Conservation (phyloP, 1,140 invertebrate genomes). For the Portunus trituberculatus region DNA sequence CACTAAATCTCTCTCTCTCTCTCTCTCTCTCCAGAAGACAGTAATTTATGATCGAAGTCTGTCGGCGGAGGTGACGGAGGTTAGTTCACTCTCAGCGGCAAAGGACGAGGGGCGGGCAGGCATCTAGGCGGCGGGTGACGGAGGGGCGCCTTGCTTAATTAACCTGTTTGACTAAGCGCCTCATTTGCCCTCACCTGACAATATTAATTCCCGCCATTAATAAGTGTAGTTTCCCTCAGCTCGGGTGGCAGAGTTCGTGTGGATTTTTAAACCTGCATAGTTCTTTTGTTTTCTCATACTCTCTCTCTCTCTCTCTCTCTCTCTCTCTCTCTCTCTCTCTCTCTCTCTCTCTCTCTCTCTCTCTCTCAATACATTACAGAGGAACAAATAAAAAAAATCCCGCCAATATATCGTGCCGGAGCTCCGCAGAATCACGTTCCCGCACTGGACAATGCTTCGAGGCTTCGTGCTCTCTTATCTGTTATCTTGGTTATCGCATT, state of each 20-base stretch:
- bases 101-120: no score
- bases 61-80: no score
- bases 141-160: conserved; percentile 35
- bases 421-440: no score
- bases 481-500: conserved; percentile 9
- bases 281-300: not conserved
- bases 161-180: conserved; percentile 44
- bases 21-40: no score
- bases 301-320: not conserved
- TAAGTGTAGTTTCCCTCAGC: conserved; percentile 1
- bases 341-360: not conserved
- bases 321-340: conserved; percentile 24
- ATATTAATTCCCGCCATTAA: conserved; percentile 53
- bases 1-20: no score
- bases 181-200: conserved; percentile 46
- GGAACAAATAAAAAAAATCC: no score
- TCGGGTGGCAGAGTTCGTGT: not conserved
- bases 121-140: not conserved
- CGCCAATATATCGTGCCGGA: no score
- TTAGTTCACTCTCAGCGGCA: no score
- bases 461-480: not conserved
- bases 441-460: no score
- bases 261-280: no score
- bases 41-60: no score
- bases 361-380: not conserved